Conservation (phyloP, 1,140 invertebrate genomes). For the Leptinotarsa texana region DNA sequence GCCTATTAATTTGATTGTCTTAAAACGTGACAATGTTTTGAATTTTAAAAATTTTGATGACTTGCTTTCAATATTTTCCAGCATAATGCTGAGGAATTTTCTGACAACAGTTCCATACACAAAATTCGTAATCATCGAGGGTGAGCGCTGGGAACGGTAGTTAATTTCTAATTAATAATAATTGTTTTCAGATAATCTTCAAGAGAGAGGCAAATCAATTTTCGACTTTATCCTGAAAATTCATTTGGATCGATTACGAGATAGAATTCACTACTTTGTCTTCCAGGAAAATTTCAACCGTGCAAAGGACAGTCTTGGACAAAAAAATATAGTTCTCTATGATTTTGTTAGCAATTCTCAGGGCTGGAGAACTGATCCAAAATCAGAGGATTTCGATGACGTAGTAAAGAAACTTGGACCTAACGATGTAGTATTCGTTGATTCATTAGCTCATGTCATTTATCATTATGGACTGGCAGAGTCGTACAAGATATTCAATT, state of each 20-base stretch:
- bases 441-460: constrained; percentile 50
- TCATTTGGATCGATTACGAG: constrained; percentile 33
- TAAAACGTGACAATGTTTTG: constrained; percentile 26
- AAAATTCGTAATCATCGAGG: constrained; percentile 51
- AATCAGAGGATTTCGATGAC: constrained; percentile 23
- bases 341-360: constrained; percentile 40
- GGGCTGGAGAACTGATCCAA: constrained; percentile 26
- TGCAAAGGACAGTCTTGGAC: constrained; percentile 24
- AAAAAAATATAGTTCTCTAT: constrained; percentile 37
- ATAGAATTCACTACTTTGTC: constrained; percentile 45
- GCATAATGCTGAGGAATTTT: constrained; percentile 48
- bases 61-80: constrained; percentile 22
- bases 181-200: constrained; percentile 46
- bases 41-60: neutral
- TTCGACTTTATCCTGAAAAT: constrained; percentile 42
- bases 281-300: constrained; percentile 46
- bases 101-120: constrained; percentile 43
- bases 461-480: constrained; percentile 41
- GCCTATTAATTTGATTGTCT: neutral
- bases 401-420: constrained; percentile 23
- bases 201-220: constrained; percentile 41
- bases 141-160: constrained; percentile 28
- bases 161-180: constrained; percentile 5
- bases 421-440: constrained; percentile 46
- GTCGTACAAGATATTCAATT: constrained; percentile 43